A percentile compares a stretch with the other conserved stretches of the same genome.
These are phyloP conservation scores for Aepyceros melampus DNA, from an alignment of 2,113 vertebrate species.

Conservation along the genomic window DNA sequence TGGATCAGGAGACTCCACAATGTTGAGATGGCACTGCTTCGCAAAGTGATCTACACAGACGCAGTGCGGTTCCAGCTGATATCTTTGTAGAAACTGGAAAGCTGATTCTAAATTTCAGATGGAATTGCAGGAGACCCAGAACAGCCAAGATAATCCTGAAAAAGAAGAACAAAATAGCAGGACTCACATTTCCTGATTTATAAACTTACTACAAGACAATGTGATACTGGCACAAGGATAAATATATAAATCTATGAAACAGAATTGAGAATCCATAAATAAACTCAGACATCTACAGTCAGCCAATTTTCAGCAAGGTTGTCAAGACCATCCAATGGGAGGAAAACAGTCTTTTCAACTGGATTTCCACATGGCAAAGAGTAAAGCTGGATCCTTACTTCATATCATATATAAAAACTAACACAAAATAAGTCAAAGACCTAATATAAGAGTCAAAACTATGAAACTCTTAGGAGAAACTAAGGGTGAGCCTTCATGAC, in stretches of 20 bases:
- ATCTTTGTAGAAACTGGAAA: background rate
- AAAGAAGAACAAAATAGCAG: background rate
- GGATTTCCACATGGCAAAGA: background rate
- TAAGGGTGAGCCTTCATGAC: background rate
- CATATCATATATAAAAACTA: background rate
- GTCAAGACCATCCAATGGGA: background rate
- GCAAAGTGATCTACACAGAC: background rate
- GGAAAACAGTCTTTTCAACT: background rate
- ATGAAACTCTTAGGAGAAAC: slow-evolving; percentile 2
- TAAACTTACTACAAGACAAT: background rate
- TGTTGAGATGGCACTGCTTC: background rate
- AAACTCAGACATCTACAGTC: background rate
- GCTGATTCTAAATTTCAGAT: background rate
- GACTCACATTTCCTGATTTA: background rate
- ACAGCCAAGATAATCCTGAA: background rate
- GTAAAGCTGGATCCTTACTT: background rate
- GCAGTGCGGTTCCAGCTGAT: background rate
- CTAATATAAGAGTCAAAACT: background rate
- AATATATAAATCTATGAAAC: background rate
- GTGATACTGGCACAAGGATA: background rate
- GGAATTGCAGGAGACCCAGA: background rate
- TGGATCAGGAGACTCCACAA: background rate
- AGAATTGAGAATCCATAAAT: background rate
- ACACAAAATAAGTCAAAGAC: background rate
- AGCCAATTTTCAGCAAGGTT: background rate